These are phyloP conservation scores for Pharmacophagus antenor DNA, from an alignment of 2,888 invertebrate species.

Conservation along the genomic window DNA sequence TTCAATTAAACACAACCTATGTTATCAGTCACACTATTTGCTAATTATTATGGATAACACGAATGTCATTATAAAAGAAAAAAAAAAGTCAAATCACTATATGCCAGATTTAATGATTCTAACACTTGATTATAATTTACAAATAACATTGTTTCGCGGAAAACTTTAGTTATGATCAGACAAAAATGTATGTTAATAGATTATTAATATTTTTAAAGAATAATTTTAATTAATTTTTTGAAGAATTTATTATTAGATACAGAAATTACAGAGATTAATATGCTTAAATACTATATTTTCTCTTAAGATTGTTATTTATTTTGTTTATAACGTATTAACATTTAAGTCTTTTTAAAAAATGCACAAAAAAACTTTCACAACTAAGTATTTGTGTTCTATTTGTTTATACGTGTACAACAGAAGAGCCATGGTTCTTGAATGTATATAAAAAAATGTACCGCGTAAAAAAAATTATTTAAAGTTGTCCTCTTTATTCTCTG, in stretches of 20 bases:
- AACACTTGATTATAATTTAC: slow-evolving; percentile 5
- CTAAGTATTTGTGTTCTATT: not conserved
- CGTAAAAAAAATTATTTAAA: slow-evolving; percentile 14
- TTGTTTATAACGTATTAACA: not conserved
- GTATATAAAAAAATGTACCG: slow-evolving; percentile 5
- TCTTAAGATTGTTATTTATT: not conserved
- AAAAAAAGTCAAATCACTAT: slow-evolving; percentile 14
- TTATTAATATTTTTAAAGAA: too few relatives aligned
- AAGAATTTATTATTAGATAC: not conserved
- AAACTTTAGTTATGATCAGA: not conserved
- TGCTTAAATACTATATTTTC: not conserved
- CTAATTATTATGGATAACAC: slow-evolving; percentile 22
- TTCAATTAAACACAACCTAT: too few relatives aligned
- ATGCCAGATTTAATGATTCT: slow-evolving; percentile 19
- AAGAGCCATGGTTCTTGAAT: slow-evolving; percentile 11
- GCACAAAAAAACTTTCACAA: not conserved
- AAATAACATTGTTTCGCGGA: not conserved
- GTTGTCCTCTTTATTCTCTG: not conserved
- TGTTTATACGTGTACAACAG: not conserved
- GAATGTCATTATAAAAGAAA: slow-evolving; percentile 15
- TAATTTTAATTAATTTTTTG: too few relatives aligned
- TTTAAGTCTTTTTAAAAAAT: too few relatives aligned
- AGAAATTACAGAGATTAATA: not conserved
- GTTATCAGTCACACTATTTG: slow-evolving; percentile 20
- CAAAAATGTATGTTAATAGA: too few relatives aligned